Base-by-base conservation (phyloP, 2,797 vertebrate species). In the Pseudomugil tenellus region DNA sequence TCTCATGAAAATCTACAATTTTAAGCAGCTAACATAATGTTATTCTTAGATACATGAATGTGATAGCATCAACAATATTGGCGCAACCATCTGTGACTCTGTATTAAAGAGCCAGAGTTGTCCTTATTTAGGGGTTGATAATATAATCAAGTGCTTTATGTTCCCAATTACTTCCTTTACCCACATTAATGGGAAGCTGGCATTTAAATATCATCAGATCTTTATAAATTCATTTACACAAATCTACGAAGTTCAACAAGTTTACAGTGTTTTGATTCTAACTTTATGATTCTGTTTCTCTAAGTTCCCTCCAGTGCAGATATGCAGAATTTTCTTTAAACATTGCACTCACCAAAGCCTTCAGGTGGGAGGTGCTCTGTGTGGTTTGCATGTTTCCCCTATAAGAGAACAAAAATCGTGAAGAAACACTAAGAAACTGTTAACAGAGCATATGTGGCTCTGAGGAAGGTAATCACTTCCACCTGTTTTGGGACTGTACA, bases 301-400 rank as follows among this genome's bases (percentile, higher is more conserved):
- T 21, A 46, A 46, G 17, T 46, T 8, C 8, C 43, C 19, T 46
- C 19, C 43, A 46, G 17, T 7, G 23, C 17, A 19, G 3, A 25
- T 14, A n/a, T 16, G 6, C 16, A 39, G 29, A 28, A 1, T 17
- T 23, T 19, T 23, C 8, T 4, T 2, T 6, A 58, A 26, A 26
- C 14, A 4, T 13, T 54, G 52, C 9, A 88, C 91, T 91, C 69
- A 99, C 98, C 97, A 87, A 96, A 96, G 90, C 96, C 97, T 89
- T 99, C 98, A 65, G 94, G 94, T 85, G 95, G 96, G 82, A 98
- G 97, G 86, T 98, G 96, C 64, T 99, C 97, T 13, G 93, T 93
- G 89, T 97, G 97, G 88, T 94, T 96, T 80, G 95, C 93, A 87
- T 96, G 96, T 81, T 98, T 99, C 60, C 95, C 96, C 98, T 99